Evolutionary conservation across 92 coral and sea anemone genomes (phyloP).

Genomic region (Diadumene lineata): DNA sequence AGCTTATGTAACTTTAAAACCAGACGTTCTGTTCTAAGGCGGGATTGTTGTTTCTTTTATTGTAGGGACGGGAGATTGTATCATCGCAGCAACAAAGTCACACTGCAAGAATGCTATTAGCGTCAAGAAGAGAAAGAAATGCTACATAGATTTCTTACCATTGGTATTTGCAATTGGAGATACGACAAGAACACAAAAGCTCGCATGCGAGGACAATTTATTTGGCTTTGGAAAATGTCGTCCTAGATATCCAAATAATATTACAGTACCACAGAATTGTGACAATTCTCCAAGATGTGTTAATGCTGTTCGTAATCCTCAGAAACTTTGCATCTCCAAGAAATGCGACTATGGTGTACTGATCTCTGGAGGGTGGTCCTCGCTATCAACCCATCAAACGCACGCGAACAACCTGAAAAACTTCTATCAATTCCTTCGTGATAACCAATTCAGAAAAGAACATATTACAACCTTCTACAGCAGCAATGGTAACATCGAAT

Average conservation of each 20-base stretch:
- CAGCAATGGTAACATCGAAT: slow-evolving; percentile 72
- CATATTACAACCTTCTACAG: slow-evolving; percentile 81
- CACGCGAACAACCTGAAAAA: slow-evolving; percentile 67
- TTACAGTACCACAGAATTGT: slow-evolving; percentile 46
- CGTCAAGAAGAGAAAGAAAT: slow-evolving; percentile 65
- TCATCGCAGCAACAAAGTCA: slow-evolving; percentile 74
- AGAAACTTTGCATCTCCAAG: slow-evolving; percentile 45
- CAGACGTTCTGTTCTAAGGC: neutral
- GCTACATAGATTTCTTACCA: slow-evolving; percentile 90
- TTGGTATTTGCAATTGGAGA: slow-evolving; percentile 61
- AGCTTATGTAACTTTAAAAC: slow-evolving; percentile 6
- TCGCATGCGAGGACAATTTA: slow-evolving; percentile 62
- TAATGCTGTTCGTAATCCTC: slow-evolving; percentile 22
- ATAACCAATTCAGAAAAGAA: slow-evolving; percentile 59
- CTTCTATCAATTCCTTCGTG: slow-evolving; percentile 75
- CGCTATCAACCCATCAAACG: slow-evolving; percentile 64
- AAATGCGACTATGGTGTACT: slow-evolving; percentile 89
- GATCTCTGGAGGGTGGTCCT: slow-evolving; percentile 85
- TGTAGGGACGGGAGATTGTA: slow-evolving; percentile 77
- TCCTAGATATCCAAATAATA: slow-evolving; percentile 9
- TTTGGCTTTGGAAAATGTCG: slow-evolving; percentile 73
- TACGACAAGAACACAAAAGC: slow-evolving; percentile 45
- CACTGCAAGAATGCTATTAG: slow-evolving; percentile 73
- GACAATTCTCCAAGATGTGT: slow-evolving; percentile 74
- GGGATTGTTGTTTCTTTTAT: slow-evolving; percentile 2